These are phyloP conservation scores for Manis crassicaudata DNA, from an alignment of 2,797 vertebrate species.

Conservation along the genomic window DNA sequence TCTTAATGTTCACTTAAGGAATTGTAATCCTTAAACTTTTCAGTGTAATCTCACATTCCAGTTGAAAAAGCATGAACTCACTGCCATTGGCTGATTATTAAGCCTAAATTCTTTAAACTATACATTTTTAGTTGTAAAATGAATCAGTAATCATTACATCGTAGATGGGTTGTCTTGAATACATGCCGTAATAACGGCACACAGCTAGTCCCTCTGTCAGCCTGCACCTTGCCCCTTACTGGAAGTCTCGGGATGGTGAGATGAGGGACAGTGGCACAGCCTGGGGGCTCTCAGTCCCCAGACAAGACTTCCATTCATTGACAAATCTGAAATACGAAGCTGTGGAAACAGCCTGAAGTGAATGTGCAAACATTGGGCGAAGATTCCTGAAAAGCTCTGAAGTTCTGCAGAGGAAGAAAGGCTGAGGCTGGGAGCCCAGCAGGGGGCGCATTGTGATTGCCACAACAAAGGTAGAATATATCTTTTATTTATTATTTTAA, in stretches of 20 bases:
- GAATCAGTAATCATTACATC: not conserved
- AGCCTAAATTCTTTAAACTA: not conserved
- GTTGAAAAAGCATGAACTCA: not conserved
- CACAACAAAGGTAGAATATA: too few relatives aligned
- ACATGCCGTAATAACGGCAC: not conserved
- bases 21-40: not conserved
- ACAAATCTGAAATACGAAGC: not conserved
- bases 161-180: not conserved
- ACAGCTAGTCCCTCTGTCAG: not conserved
- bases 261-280: not conserved
- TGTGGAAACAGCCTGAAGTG: not conserved
- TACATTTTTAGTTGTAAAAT: not conserved
- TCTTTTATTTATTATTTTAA: too few relatives aligned
- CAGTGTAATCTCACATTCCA: not conserved
- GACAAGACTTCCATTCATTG: not conserved
- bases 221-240: not conserved
- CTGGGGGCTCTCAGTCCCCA: not conserved
- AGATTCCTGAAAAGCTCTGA: not conserved
- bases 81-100: not conserved
- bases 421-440: not conserved
- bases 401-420: not conserved
- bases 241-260: not conserved
- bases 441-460: too few relatives aligned
- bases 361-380: too few relatives aligned
- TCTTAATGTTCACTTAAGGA: not conserved